phyloP scores from a whole-genome alignment of 1,140 invertebrate species.

The Chironomus striatipennis region DNA sequence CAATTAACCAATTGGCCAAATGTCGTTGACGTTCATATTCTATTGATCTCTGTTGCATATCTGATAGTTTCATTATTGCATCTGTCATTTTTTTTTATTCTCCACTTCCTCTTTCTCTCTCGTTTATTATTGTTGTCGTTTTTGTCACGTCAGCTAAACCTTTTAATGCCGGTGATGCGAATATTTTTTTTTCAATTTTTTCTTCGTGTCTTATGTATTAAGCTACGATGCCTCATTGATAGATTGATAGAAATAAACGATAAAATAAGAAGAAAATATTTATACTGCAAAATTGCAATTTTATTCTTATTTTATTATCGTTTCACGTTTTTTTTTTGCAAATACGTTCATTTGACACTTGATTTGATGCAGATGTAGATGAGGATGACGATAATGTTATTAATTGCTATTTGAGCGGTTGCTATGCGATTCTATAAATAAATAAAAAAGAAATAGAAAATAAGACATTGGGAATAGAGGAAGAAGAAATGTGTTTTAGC shows the following conservation, averaged over 20 bases:
- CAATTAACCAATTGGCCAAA: conserved; percentile 40
- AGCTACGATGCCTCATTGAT: background rate
- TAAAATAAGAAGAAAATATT: background rate
- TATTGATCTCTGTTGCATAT: conserved; percentile 38
- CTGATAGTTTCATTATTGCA: conserved; percentile 32
- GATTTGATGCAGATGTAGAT: too few species aligned
- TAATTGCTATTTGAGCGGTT: too few species aligned
- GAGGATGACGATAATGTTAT: too few species aligned
- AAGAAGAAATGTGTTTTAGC: too few species aligned
- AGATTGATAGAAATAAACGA: conserved; percentile 10
- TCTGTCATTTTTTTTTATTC: conserved; percentile 31
- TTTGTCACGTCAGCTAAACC: too few species aligned
- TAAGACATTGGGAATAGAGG: too few species aligned
- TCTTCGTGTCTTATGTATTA: background rate
- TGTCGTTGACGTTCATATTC: conserved; percentile 40
- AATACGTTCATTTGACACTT: too few species aligned
- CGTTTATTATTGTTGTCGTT: too few species aligned
- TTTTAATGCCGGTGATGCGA: background rate
- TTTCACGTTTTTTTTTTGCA: too few species aligned
- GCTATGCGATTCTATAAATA: too few species aligned
- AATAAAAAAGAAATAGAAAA: too few species aligned
- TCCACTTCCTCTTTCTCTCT: background rate
- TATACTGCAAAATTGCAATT: background rate
- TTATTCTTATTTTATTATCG: background rate
- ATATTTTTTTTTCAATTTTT: background rate